Evolutionary conservation across 1,140 invertebrate species (phyloP).

Genomic region (Brachionus paranguensis): DNA sequence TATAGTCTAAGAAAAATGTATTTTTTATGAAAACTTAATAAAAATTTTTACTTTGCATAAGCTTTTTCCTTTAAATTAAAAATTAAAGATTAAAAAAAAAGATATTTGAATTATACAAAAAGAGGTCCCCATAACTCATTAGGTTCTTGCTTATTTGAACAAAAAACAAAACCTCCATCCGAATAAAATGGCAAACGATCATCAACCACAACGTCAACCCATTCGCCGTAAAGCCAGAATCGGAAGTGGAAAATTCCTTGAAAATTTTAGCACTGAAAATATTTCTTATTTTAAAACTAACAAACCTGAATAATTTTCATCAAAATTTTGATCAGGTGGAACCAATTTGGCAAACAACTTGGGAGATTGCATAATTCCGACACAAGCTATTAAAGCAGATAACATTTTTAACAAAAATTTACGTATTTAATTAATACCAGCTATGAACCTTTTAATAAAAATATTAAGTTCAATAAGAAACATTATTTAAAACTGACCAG

Average conservation of each 20-base stretch:
- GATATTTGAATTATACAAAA: constrained; percentile 60
- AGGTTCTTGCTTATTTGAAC: constrained; percentile 64
- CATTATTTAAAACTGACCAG: constrained; percentile 55
- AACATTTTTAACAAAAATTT: not conserved
- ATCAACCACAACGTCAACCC: constrained; percentile 70
- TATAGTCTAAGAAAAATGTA: constrained; percentile 47
- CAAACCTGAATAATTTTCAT: constrained; percentile 51
- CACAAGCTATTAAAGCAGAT: constrained; percentile 60
- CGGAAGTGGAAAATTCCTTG: constrained; percentile 61
- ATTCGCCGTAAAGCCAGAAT: constrained; percentile 72
- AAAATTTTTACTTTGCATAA: constrained; percentile 6
- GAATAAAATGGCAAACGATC: constrained; percentile 65
- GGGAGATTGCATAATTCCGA: constrained; percentile 64
- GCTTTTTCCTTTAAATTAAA: not conserved
- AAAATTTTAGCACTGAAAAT: not conserved
- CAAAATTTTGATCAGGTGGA: constrained; percentile 65
- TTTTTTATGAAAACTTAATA: not conserved
- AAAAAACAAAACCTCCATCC: constrained; percentile 65
- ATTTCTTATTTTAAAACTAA: not conserved
- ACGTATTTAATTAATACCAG: not conserved
- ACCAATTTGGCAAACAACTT: constrained; percentile 65
- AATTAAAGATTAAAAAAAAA: constrained; percentile 44
- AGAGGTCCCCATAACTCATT: constrained; percentile 75
- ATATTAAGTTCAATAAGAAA: no score
- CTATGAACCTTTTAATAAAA: constrained; percentile 13